Evolutionary conservation across 2,797 vertebrate species (phyloP).

Genomic region (Tragopan temminckii): DNA sequence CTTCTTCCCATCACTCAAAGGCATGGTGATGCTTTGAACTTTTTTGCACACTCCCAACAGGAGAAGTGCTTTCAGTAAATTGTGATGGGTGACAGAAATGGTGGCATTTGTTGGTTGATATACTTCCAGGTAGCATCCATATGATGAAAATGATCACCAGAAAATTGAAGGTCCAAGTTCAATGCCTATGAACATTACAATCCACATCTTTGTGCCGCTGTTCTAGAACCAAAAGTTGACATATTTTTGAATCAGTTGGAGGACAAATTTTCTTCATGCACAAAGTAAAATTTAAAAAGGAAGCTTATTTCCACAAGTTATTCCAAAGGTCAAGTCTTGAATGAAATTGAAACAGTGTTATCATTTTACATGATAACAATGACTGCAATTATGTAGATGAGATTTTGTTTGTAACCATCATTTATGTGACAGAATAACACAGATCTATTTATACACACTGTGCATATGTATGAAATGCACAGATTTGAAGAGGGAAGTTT

Average conservation of each 20-base stretch:
- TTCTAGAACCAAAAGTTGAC: not conserved
- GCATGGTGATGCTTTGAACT: not conserved
- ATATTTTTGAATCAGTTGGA: not conserved
- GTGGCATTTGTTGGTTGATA: not conserved
- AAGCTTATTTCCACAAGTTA: not conserved
- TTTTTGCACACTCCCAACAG: not conserved
- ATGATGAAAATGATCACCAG: not conserved
- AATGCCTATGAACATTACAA: not conserved
- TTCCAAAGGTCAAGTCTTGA: not conserved
- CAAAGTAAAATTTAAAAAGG: not conserved
- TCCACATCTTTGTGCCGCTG: not conserved
- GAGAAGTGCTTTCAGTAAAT: not conserved
- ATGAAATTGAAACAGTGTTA: not conserved
- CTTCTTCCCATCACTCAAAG: not conserved
- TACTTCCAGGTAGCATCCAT: not conserved
- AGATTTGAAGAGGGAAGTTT: not conserved
- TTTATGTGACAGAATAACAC: not conserved
- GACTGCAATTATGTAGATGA: not conserved
- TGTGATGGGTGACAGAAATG: not conserved
- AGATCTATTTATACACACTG: not conserved
- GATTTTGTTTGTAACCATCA: not conserved
- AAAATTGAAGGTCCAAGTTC: not conserved
- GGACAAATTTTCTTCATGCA: not conserved
- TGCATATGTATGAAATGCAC: not conserved
- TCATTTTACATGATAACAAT: not conserved